These are phyloP conservation scores for Oncorhynchus kisutch DNA, from an alignment of 2,113 vertebrate species.

Conservation along the genomic window DNA sequence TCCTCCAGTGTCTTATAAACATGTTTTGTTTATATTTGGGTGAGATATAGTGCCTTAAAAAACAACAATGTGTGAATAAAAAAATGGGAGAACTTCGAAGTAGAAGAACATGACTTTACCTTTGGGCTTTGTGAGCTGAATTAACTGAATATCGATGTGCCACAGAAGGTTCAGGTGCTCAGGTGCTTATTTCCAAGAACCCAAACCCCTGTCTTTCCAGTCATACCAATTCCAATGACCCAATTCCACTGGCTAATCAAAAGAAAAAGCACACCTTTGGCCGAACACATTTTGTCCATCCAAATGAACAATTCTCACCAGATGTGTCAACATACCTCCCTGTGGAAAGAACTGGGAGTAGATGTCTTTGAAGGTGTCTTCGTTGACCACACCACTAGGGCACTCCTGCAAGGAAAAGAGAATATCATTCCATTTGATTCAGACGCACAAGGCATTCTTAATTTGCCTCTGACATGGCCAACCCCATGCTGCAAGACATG, in stretches of 20 bases:
- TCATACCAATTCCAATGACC: background rate
- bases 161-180: background rate
- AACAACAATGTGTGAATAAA: background rate
- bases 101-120: background rate
- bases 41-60: too few relatives aligned
- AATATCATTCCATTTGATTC: slow-evolving; percentile 8
- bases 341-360: slow-evolving; percentile 97
- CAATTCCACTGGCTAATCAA: background rate
- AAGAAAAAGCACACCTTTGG: background rate
- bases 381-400: slow-evolving; percentile 94
- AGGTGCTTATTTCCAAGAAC: background rate
- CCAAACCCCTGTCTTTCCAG: background rate
- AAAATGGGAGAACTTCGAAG: background rate
- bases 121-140: background rate
- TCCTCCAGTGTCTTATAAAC: background rate
- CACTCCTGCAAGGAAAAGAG: slow-evolving; percentile 81
- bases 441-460: too few relatives aligned
- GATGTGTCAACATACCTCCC: slow-evolving; percentile 82
- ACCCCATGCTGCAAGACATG: too few relatives aligned
- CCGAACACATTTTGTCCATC: background rate
- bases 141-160: background rate
- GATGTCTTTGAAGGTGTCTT: slow-evolving; percentile 97
- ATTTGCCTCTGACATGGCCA: too few relatives aligned
- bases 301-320: background rate
- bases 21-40: too few relatives aligned